These are phyloP conservation scores for Falcaria lacertinaria DNA, from an alignment of 2,888 invertebrate species.

Conservation along the genomic window DNA sequence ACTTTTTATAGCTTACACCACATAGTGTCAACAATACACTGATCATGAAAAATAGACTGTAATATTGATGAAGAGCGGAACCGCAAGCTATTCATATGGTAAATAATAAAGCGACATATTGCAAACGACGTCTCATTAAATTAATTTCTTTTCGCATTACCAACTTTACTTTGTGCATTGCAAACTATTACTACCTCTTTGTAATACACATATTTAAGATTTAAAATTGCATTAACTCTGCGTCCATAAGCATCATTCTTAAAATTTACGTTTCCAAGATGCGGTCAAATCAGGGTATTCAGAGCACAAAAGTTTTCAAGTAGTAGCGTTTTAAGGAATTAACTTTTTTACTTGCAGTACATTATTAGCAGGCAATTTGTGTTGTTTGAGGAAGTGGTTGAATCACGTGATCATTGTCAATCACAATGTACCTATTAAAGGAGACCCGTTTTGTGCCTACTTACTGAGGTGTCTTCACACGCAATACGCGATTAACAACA, in stretches of 20 bases:
- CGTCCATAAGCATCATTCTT: not conserved
- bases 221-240: not conserved
- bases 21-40: not conserved
- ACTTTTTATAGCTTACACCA: no score
- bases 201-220: not conserved
- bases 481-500: not conserved
- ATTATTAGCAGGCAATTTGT: not conserved
- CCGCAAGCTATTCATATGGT: not conserved
- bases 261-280: not conserved
- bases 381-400: not conserved
- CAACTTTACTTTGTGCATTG: not conserved
- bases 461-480: not conserved
- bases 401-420: conserved; percentile 1
- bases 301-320: not conserved
- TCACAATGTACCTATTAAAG: not conserved
- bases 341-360: not conserved
- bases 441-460: no score
- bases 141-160: not conserved
- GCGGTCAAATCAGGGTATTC: conserved; percentile 1
- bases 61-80: not conserved
- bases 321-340: not conserved
- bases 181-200: not conserved
- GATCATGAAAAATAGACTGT: not conserved
- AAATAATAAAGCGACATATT: conserved; percentile 1
- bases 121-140: not conserved